Percentiles rank a stretch among this genome's conserved stretches.
phyloP scores from a whole-genome alignment of 2,888 invertebrate genomes.

The Microctonus aethiopoides region DNA sequence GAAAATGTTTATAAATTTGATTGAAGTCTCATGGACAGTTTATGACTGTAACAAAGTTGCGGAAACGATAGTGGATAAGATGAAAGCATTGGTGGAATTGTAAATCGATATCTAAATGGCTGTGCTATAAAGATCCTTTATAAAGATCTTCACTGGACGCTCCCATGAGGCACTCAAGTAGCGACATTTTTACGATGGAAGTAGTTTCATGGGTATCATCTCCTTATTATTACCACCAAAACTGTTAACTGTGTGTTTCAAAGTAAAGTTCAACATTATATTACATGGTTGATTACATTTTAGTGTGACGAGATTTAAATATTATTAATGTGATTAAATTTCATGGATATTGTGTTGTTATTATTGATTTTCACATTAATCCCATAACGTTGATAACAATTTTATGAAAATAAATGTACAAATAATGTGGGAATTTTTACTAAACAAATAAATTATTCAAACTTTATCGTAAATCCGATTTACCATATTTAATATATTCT shows the following conservation, averaged over 20 bases:
- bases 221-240: background rate
- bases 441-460: conserved; percentile 20
- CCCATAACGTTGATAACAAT: background rate
- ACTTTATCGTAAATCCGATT: conserved; percentile 20
- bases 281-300: background rate
- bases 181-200: conserved; percentile 14
- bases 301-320: background rate
- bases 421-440: background rate
- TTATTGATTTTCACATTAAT: conserved; percentile 7
- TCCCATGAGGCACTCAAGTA: conserved; percentile 4
- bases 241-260: background rate
- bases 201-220: conserved; percentile 16
- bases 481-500: conserved; percentile 25
- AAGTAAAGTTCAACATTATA: background rate
- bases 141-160: conserved; percentile 39
- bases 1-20: conserved; percentile 38
- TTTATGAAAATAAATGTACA: background rate
- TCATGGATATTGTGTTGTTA: conserved; percentile 1
- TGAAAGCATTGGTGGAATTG: conserved; percentile 53
- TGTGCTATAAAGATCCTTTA: conserved; percentile 39
- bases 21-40: conserved; percentile 47
- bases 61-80: background rate
- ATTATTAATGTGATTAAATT: background rate
- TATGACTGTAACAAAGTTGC: conserved; percentile 37
- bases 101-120: conserved; percentile 55